Conservation (phyloP, 2,888 invertebrate species). For the Drosophila trichaetosa region DNA sequence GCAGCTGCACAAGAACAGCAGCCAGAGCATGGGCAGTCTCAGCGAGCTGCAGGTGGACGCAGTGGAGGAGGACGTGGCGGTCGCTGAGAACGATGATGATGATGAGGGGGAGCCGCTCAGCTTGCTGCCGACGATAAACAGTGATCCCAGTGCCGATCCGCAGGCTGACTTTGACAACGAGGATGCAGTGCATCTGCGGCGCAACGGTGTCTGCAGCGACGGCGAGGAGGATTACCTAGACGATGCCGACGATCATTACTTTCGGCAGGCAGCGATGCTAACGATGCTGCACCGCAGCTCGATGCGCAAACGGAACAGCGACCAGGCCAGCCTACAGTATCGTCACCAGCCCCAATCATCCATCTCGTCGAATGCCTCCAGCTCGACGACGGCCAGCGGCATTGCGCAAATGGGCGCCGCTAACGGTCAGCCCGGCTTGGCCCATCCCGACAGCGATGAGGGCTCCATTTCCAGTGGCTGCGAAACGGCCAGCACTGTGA, state of each 20-base stretch:
- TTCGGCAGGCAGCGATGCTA: constrained; percentile 83
- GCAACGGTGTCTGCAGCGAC: constrained; percentile 78
- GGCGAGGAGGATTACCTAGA: constrained; percentile 82
- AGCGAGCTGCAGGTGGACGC: constrained; percentile 73
- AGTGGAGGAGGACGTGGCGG: constrained; percentile 44
- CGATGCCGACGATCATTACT: constrained; percentile 83
- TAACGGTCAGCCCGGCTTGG: constrained; percentile 52
- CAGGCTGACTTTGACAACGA: constrained; percentile 68
- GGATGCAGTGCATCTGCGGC: constrained; percentile 60
- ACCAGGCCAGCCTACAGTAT: constrained; percentile 74
- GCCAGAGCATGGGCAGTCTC: constrained; percentile 80
- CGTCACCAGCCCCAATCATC: constrained; percentile 80
- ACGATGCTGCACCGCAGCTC: constrained; percentile 84
- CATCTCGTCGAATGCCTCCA: constrained; percentile 79
- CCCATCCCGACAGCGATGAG: constrained; percentile 88
- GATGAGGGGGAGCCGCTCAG: constrained; percentile 79
- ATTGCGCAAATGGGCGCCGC: constrained; percentile 41
- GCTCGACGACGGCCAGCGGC: constrained; percentile 67
- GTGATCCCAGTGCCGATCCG: constrained; percentile 81
- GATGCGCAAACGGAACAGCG: constrained; percentile 83
- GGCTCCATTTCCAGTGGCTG: constrained; percentile 92
- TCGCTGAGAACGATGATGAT: constrained; percentile 39
- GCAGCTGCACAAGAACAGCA: constrained; percentile 83
- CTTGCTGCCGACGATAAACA: constrained; percentile 79
- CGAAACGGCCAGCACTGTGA: constrained; percentile 91